phyloP scores from a whole-genome alignment of 2,113 vertebrate species.

The Trogon melanurus region DNA sequence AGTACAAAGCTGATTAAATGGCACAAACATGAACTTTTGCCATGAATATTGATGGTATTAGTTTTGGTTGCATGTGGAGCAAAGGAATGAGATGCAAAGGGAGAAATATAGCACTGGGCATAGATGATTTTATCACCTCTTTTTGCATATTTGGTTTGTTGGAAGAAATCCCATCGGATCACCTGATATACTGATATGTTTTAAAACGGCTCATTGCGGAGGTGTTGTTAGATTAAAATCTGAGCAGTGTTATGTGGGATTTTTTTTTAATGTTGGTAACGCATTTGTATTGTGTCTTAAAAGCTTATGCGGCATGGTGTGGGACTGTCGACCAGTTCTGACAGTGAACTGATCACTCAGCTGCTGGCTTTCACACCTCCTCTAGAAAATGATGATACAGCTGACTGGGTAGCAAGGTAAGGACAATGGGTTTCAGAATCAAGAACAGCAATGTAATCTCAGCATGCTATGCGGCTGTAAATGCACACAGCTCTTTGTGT shows the following conservation, averaged over 20 bases:
- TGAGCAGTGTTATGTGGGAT: neutral
- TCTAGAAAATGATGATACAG: constrained; percentile 87
- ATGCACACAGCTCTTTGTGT: neutral
- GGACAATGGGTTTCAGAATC: neutral
- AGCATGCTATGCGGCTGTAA: neutral
- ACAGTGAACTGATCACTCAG: constrained; percentile 97
- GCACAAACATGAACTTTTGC: neutral
- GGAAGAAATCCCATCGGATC: neutral
- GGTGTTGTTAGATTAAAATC: neutral
- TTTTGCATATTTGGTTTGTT: neutral
- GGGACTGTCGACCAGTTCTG: constrained; percentile 94
- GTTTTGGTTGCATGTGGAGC: neutral
- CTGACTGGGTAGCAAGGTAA: constrained; percentile 97
- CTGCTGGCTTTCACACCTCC: constrained; percentile 95
- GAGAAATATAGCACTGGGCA: neutral
- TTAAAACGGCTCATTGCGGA: neutral
- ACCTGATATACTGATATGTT: neutral
- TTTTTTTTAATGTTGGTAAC: neutral
- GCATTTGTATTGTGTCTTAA: neutral
- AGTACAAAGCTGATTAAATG: neutral
- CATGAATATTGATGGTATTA: neutral
- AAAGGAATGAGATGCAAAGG: neutral
- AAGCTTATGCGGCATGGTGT: constrained; percentile 96
- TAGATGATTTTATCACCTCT: neutral
- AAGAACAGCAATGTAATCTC: neutral